These are phyloP conservation scores for Ophioninae sp. DNA, from an alignment of 2,888 invertebrate species.

Conservation along the genomic window DNA sequence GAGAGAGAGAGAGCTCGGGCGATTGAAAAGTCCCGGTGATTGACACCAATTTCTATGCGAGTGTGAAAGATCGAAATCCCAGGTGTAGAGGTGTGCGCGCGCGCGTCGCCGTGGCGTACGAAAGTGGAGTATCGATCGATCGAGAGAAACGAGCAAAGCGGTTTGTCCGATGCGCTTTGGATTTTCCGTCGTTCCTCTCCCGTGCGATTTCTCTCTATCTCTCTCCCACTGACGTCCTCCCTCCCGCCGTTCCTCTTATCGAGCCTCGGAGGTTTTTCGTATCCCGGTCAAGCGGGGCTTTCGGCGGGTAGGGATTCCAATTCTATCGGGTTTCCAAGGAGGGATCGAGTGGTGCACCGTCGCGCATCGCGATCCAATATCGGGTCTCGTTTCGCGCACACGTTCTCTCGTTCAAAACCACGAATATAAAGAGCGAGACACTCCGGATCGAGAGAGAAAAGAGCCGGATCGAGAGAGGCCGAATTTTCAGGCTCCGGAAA, in stretches of 20 bases:
- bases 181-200: slow-evolving; percentile 18
- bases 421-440: slow-evolving; percentile 33
- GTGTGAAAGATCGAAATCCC: background rate
- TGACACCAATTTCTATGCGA: slow-evolving; percentile 47
- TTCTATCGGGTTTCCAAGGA: slow-evolving; percentile 66
- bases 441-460: slow-evolving; percentile 38
- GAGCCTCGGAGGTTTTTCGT: slow-evolving; percentile 75
- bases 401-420: slow-evolving; percentile 41
- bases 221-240: slow-evolving; percentile 25
- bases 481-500: slow-evolving; percentile 36
- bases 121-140: slow-evolving; percentile 57
- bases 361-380: slow-evolving; percentile 61
- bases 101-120: background rate
- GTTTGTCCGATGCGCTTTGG: slow-evolving; percentile 41
- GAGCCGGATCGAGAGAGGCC: slow-evolving; percentile 23
- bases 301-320: slow-evolving; percentile 68
- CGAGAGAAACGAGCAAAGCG: slow-evolving; percentile 33
- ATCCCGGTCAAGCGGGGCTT: slow-evolving; percentile 77
- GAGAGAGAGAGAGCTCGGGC: background rate
- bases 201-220: slow-evolving; percentile 34
- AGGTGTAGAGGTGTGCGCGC: slow-evolving; percentile 6
- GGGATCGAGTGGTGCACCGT: slow-evolving; percentile 69
- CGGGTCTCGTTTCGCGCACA: slow-evolving; percentile 52
- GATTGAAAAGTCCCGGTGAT: slow-evolving; percentile 46
- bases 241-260: slow-evolving; percentile 40